Evolutionary conservation across 2,888 invertebrate species (phyloP), one percentile per base, ranked within the genome.

Genomic region (Torymus auratus): DNA sequence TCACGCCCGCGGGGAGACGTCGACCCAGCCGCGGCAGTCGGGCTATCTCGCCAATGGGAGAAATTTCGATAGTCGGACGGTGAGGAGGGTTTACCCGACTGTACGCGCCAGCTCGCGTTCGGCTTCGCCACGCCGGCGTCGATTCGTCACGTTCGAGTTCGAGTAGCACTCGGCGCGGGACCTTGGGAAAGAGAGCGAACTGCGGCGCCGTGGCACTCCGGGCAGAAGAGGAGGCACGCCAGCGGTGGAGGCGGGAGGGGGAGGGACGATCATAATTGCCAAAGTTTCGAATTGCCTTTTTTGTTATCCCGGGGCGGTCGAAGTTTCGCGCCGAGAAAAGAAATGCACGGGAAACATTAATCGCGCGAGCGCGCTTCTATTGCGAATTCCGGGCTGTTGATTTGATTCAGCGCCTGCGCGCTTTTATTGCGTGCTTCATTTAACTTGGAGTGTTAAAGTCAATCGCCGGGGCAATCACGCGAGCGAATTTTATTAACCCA

Each of bases 361-460:
- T 67, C 70, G 60, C n/a, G 55, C 58, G 64, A 41, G 41, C 23
- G 64, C 20, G 20, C 20, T 20, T 20, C 20, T 20, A 20, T 20
- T 20, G 20, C 28, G 52, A 64, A 60, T 69, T 58, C 56, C 69
- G 53, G 28, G 14, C 69, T 56, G 67, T 73, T 72, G 50, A 69
- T 79, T 79, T 56, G 73, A 73, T 62, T 73, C 56, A 56, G 67
- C 5, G 41, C 17, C 15, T 11, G 13, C 56, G 11, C 60, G 64
- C 69, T 74, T 75, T 80, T 76, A 80, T 80, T 80, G 67, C 80
- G 64, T 12, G 80, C 80, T 76, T 76, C 80, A 76, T 80, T 80
- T 75, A 80, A 75, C 80, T 71, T 28, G 61, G 55, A 55, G 55
- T 55, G 65, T 64, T 52, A 20, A 67, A 73, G 61, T 73, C 73